Conservation (phyloP, 2,797 vertebrate genomes). For the Macroramphosus scolopax region DNA sequence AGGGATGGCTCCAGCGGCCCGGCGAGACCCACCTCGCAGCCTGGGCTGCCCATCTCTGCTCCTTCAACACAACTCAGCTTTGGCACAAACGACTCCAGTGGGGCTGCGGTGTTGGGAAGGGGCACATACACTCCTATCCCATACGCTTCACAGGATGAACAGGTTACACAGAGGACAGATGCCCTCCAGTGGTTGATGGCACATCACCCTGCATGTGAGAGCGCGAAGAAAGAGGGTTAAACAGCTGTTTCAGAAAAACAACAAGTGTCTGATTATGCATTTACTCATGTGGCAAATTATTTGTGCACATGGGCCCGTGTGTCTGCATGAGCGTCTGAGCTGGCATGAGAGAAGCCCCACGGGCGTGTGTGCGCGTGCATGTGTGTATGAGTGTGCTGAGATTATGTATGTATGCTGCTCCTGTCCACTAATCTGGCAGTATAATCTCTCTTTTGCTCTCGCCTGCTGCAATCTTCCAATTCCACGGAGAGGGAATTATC, state of each 20-base stretch:
- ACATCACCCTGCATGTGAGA: conserved; percentile 74
- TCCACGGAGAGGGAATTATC: conserved; percentile 79
- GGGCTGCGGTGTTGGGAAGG: conserved; percentile 51
- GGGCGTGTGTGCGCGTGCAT: conserved; percentile 18
- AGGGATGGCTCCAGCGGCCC: conserved; percentile 83
- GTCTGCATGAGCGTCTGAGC: conserved; percentile 39
- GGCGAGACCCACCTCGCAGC: conserved; percentile 81
- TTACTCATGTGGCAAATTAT: conserved; percentile 62
- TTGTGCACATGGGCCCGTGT: conserved; percentile 58
- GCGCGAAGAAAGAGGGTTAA: conserved; percentile 47
- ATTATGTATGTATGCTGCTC: conserved; percentile 78
- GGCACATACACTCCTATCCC: conserved; percentile 67
- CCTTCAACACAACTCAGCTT: conserved; percentile 55
- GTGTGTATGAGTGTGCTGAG: conserved; percentile 50
- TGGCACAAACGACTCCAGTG: conserved; percentile 68
- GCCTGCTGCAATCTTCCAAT: conserved; percentile 78
- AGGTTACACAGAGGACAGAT: conserved; percentile 69
- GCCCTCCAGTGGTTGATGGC: conserved; percentile 69
- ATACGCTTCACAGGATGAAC: conserved; percentile 65
- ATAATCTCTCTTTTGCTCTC: conserved; percentile 82
- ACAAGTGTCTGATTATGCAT: conserved; percentile 63
- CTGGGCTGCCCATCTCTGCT: conserved; percentile 86
- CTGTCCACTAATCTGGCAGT: conserved; percentile 79
- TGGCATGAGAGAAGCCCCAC: conserved; percentile 32
- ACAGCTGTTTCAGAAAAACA: conserved; percentile 63